Percentiles rank a stretch among this genome's conserved stretches.
These are phyloP conservation scores for Gila robusta DNA, from an alignment of 2,797 vertebrate genomes.

Conservation along the genomic window DNA sequence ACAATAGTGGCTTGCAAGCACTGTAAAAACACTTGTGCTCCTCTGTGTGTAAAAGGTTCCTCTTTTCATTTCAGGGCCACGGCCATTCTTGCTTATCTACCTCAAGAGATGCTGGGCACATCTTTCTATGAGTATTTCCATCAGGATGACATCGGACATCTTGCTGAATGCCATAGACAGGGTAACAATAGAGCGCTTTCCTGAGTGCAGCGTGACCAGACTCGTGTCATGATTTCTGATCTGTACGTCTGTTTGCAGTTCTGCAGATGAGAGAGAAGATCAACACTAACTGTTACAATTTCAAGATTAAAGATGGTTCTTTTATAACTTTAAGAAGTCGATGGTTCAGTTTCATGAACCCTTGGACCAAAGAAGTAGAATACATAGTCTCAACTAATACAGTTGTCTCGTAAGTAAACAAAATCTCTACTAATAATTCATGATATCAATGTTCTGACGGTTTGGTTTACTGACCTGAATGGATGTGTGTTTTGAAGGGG, in stretches of 20 bases:
- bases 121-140: slow-evolving; percentile 99
- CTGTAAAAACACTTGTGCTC: neutral
- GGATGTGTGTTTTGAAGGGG: slow-evolving; percentile 76
- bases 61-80: slow-evolving; percentile 83
- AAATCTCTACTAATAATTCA: too few relatives aligned
- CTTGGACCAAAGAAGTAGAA: slow-evolving; percentile 99
- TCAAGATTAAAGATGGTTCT: slow-evolving; percentile 95
- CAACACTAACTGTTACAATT: slow-evolving; percentile 92
- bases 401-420: slow-evolving; percentile 88
- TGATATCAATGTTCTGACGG: neutral
- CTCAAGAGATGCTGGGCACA: slow-evolving; percentile 95
- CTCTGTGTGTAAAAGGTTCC: neutral
- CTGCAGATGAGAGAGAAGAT: slow-evolving; percentile 97
- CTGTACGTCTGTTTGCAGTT: slow-evolving; percentile 75
- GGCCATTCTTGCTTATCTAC: slow-evolving; percentile 91
- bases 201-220: neutral
- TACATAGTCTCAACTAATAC: slow-evolving; percentile 96
- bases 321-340: slow-evolving; percentile 93
- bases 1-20: neutral
- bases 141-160: slow-evolving; percentile 93
- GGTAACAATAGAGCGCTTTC: slow-evolving; percentile 75
- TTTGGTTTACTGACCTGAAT: neutral
- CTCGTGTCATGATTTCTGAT: slow-evolving; percentile 17
- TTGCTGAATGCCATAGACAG: slow-evolving; percentile 95
- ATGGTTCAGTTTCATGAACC: slow-evolving; percentile 99